phyloP scores from a whole-genome alignment of 2,888 invertebrate species.

The Ceramica pisi region DNA sequence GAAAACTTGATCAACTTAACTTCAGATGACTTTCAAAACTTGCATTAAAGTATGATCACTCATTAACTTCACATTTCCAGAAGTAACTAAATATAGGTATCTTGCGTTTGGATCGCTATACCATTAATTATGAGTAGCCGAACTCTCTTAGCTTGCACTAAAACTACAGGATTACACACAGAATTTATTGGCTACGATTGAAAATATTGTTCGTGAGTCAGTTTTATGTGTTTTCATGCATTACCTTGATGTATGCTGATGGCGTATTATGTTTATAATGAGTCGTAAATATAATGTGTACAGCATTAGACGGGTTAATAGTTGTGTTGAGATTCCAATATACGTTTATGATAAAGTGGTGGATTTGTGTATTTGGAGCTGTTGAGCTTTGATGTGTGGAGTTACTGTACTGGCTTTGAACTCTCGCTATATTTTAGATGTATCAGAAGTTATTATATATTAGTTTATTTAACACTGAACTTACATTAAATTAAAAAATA shows the following conservation, averaged over 20 bases:
- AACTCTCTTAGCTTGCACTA: conserved; percentile 61
- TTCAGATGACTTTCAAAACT: too few relatives aligned
- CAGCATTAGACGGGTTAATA: conserved; percentile 57
- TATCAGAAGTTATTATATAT: neutral
- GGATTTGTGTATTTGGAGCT: conserved; percentile 22
- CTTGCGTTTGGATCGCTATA: too few relatives aligned
- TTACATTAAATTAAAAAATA: too few relatives aligned
- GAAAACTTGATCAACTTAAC: too few relatives aligned
- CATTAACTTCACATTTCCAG: too few relatives aligned
- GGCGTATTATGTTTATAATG: conserved; percentile 75
- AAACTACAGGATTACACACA: conserved; percentile 72
- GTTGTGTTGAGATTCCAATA: conserved; percentile 52
- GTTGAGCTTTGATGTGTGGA: conserved; percentile 1
- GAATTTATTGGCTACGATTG: conserved; percentile 82
- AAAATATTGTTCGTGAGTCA: conserved; percentile 82
- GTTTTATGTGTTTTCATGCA: conserved; percentile 81
- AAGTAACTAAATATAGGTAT: too few relatives aligned
- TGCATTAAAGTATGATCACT: too few relatives aligned
- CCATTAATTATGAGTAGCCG: too few relatives aligned
- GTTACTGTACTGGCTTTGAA: neutral
- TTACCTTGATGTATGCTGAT: conserved; percentile 77
- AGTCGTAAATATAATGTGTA: conserved; percentile 66
- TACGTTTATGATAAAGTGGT: conserved; percentile 50
- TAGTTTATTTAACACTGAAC: too few relatives aligned
- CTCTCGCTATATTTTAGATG: neutral